A percentile compares a stretch with the other conserved stretches of the same genome.
Evolutionary conservation across 2,113 vertebrate genomes (phyloP).

Genomic region (Campylomormyrus tamandua): DNA sequence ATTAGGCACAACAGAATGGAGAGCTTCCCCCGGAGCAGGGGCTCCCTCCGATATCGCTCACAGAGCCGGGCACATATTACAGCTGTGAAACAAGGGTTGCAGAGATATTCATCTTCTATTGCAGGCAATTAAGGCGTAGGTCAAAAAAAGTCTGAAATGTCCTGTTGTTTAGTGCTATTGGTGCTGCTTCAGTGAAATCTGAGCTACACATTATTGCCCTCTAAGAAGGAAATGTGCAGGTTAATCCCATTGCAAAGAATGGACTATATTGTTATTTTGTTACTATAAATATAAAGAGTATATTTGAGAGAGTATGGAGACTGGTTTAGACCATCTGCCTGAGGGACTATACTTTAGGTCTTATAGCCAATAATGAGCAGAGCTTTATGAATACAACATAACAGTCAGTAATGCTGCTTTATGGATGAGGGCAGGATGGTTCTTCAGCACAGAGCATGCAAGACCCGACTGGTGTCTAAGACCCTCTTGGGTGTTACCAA

Average conservation of each 20-base stretch:
- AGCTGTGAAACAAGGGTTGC: constrained; percentile 54
- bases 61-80: neutral
- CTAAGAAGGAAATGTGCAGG: neutral
- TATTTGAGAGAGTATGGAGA: neutral
- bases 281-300: neutral
- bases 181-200: constrained; percentile 3
- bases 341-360: neutral
- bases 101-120: constrained; percentile 30
- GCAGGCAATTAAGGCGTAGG: constrained; percentile 33
- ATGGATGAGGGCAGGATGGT: neutral
- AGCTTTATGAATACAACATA: neutral
- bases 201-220: neutral
- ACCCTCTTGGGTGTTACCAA: neutral
- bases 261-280: neutral
- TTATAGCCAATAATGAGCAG: neutral
- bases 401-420: neutral
- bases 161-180: neutral
- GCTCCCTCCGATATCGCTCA: neutral
- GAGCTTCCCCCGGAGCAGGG: neutral
- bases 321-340: neutral
- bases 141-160: constrained; percentile 42
- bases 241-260: neutral
- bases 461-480: neutral
- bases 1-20: neutral
- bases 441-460: neutral